Evolutionary conservation across 2,797 vertebrate genomes (phyloP).

Genomic region (Buphagus erythrorhynchus): DNA sequence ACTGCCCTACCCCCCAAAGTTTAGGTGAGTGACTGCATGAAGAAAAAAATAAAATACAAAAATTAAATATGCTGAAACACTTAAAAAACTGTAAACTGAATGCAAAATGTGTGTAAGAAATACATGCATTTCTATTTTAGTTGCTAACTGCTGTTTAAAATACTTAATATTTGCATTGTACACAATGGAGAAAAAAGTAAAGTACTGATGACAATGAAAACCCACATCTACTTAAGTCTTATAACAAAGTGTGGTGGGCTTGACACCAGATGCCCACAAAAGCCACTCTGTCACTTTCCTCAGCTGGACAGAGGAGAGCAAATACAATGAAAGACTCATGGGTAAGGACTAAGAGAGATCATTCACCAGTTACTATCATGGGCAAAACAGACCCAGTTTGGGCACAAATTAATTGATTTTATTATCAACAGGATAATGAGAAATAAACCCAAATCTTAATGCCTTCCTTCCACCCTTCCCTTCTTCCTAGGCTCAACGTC

Average conservation of each 20-base stretch:
- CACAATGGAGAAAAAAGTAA: neutral
- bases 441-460: neutral
- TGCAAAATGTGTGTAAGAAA: neutral
- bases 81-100: neutral
- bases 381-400: neutral
- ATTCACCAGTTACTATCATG: neutral
- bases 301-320: neutral
- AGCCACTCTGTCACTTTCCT: neutral
- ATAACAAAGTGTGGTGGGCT: rapidly evolving
- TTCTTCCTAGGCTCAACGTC: neutral
- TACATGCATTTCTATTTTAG: neutral
- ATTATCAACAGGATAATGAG: neutral
- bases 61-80: neutral
- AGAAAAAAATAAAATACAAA: neutral
- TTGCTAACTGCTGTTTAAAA: neutral
- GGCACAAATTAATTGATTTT: neutral
- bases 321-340: neutral
- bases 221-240: neutral
- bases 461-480: neutral
- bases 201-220: neutral
- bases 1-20: neutral
- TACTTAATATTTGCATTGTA: neutral
- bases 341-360: neutral
- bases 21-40: neutral
- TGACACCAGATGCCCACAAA: neutral